These are phyloP conservation scores for Montipora efflorescens DNA, from an alignment of 64 coral and sea anemone genomes.

Conservation along the genomic window DNA sequence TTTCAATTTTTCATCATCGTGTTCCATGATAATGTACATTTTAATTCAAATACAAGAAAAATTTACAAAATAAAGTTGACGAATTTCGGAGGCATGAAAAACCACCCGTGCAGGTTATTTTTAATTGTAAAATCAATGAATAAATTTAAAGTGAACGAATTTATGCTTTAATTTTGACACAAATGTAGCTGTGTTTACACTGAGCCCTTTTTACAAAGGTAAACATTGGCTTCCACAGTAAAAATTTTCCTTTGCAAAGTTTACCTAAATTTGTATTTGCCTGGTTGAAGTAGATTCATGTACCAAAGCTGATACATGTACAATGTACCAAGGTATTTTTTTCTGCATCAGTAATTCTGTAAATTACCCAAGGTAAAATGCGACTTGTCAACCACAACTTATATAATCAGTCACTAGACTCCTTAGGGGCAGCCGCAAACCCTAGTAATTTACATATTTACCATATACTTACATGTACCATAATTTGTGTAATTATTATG, in stretches of 20 bases:
- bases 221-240: too few relatives aligned
- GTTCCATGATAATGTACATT: background rate
- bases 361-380: background rate
- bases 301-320: background rate
- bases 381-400: background rate
- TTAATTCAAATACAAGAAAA: background rate
- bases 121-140: background rate
- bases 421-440: background rate
- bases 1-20: slow-evolving; percentile 1
- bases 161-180: too few relatives aligned
- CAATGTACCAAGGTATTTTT: background rate
- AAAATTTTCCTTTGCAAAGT: background rate
- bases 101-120: background rate
- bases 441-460: too few relatives aligned
- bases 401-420: background rate
- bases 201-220: too few relatives aligned
- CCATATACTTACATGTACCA: background rate
- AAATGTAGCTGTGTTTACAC: too few relatives aligned
- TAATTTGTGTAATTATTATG: slow-evolving; percentile 1
- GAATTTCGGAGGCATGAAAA: background rate
- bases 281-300: background rate
- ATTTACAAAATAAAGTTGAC: background rate
- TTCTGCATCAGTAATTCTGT: background rate
- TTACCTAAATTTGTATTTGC: too few relatives aligned
- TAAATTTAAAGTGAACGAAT: background rate